A percentile compares a stretch with the other conserved stretches of the same genome.
phyloP scores from a whole-genome alignment of 2,113 vertebrate species.

The Pollimyrus isidori region DNA sequence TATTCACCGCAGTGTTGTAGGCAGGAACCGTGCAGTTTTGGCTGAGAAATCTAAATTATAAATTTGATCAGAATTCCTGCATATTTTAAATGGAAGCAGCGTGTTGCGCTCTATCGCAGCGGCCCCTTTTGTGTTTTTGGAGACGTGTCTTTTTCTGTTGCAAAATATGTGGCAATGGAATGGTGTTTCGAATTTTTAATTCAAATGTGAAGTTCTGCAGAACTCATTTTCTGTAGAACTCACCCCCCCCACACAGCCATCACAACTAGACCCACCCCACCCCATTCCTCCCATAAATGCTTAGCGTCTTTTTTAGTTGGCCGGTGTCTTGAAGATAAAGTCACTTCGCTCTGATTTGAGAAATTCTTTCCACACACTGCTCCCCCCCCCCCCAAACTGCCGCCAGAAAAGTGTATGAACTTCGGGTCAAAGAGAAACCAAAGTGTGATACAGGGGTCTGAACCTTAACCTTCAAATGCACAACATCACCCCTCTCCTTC shows the following conservation, averaged over 20 bases:
- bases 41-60: background rate
- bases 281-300: background rate
- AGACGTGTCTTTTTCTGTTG: background rate
- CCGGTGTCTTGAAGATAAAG: background rate
- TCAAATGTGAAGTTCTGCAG: background rate
- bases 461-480: conserved; percentile 50
- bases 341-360: conserved; percentile 21
- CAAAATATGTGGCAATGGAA: background rate
- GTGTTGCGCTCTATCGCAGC: background rate
- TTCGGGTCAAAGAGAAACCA: conserved; percentile 11
- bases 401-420: background rate
- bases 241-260: too few relatives aligned
- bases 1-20: conserved; percentile 34
- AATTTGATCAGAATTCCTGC: background rate
- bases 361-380: conserved; percentile 30
- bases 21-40: conserved; percentile 14
- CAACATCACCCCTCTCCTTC: conserved; percentile 46
- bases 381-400: background rate
- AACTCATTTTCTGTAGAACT: background rate
- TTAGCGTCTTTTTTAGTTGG: background rate
- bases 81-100: background rate
- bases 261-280: too few relatives aligned
- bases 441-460: conserved; percentile 34
- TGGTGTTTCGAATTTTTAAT: background rate
- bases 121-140: background rate